A percentile compares a stretch with the other conserved stretches of the same genome.
phyloP scores from a whole-genome alignment of 2,797 vertebrate genomes.

The Iguana delicatissima region DNA sequence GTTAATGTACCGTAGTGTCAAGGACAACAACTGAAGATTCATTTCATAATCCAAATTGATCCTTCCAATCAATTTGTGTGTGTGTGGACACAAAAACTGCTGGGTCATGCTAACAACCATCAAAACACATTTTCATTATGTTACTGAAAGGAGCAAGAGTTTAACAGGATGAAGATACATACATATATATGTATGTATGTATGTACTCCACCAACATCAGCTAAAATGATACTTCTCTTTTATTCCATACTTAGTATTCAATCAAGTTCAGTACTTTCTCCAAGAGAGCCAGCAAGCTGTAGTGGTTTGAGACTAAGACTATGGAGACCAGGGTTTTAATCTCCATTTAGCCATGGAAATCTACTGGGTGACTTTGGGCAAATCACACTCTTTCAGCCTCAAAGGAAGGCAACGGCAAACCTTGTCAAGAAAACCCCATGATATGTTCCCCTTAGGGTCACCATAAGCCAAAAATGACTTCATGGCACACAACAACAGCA shows the following conservation, averaged over 20 bases:
- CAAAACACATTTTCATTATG: constrained; percentile 60
- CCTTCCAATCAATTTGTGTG: constrained; percentile 51
- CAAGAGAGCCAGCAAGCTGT: too few species aligned
- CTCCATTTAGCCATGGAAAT: too few species aligned
- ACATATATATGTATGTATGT: neutral
- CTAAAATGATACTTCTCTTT: constrained; percentile 39
- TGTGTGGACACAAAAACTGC: constrained; percentile 24
- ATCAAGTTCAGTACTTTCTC: neutral
- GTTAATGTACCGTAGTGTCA: constrained; percentile 77
- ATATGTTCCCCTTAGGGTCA: too few species aligned
- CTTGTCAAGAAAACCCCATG: neutral
- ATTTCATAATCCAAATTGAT: constrained; percentile 71
- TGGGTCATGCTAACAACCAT: constrained; percentile 59
- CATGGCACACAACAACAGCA: too few species aligned
- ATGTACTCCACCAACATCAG: constrained; percentile 51
- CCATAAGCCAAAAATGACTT: too few species aligned
- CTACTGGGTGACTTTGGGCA: too few species aligned
- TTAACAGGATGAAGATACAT: constrained; percentile 39
- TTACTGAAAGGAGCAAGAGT: constrained; percentile 49
- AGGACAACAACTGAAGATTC: constrained; percentile 78
- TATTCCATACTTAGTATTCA: constrained; percentile 31
- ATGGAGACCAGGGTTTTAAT: too few species aligned
- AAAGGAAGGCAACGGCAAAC: too few species aligned
- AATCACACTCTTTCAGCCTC: too few species aligned
- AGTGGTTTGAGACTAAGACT: too few species aligned